A percentile compares a stretch with the other conserved stretches of the same genome.
Conservation (phyloP, 2,797 vertebrate genomes). For the Benthosema pterotum region DNA sequence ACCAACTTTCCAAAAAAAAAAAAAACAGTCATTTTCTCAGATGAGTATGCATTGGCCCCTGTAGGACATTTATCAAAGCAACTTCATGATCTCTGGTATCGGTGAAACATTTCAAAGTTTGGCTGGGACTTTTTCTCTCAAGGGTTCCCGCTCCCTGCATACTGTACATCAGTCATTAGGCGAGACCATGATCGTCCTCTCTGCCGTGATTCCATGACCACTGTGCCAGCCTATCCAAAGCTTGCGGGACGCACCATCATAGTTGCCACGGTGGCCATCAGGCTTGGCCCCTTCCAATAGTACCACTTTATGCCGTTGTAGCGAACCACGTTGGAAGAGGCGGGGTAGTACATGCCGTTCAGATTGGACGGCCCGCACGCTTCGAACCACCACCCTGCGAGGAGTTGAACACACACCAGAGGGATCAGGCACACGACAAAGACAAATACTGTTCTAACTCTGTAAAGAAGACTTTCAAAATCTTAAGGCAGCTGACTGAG, state of each 20-base stretch:
- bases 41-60: constrained; percentile 3
- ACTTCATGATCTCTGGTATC: constrained; percentile 19
- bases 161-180: constrained; percentile 12
- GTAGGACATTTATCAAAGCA: constrained; percentile 2
- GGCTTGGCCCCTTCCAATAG: constrained; percentile 86
- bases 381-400: constrained; percentile 84
- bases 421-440: not conserved
- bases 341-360: constrained; percentile 84
- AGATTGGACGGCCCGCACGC: constrained; percentile 86
- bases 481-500: constrained; percentile 37
- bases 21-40: constrained; percentile 20
- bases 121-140: not conserved
- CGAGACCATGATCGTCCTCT: constrained; percentile 39
- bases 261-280: constrained; percentile 76
- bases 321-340: constrained; percentile 73
- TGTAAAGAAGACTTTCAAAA: constrained; percentile 56
- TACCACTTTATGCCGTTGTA: constrained; percentile 90
- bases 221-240: constrained; percentile 60
- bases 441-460: constrained; percentile 38
- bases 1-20: not conserved
- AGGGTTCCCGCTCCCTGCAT: constrained; percentile 21
- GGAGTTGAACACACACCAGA: constrained; percentile 27
- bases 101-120: constrained; percentile 9
- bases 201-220: constrained; percentile 32
- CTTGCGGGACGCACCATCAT: constrained; percentile 86